Conservation (phyloP, 2,113 vertebrate genomes). For the Lontra canadensis region DNA sequence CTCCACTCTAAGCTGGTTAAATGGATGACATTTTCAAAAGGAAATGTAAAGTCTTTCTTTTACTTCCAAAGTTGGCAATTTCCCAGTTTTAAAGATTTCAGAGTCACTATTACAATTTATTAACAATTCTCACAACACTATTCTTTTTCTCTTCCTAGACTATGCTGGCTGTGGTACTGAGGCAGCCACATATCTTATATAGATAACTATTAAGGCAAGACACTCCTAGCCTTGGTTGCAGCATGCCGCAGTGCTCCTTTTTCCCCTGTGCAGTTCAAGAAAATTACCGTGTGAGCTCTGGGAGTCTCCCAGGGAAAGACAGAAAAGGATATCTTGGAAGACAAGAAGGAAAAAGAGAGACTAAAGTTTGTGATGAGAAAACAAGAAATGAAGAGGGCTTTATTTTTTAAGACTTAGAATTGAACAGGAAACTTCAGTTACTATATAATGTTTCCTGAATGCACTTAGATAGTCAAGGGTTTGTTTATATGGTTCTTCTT, state of each 20-base stretch:
- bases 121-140: neutral
- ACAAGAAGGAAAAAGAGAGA: neutral
- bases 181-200: neutral
- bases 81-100: neutral
- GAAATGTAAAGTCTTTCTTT: neutral
- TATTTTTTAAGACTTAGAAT: neutral
- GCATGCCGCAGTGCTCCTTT: neutral
- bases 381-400: neutral
- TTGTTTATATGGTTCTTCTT: neutral
- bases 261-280: neutral
- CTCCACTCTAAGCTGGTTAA: neutral
- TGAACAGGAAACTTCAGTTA: neutral
- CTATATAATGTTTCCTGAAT: neutral
- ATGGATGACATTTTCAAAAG: no score
- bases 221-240: rapidly evolving
- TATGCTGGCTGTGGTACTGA: rapidly evolving
- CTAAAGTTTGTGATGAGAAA: neutral
- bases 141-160: neutral
- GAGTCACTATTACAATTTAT: neutral
- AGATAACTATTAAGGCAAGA: neutral
- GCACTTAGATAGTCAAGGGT: neutral
- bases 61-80: neutral
- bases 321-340: neutral
- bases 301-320: neutral
- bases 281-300: no score